Evolutionary conservation across 2,888 invertebrate species (phyloP).

Genomic region (Platycheirus albimanus): DNA sequence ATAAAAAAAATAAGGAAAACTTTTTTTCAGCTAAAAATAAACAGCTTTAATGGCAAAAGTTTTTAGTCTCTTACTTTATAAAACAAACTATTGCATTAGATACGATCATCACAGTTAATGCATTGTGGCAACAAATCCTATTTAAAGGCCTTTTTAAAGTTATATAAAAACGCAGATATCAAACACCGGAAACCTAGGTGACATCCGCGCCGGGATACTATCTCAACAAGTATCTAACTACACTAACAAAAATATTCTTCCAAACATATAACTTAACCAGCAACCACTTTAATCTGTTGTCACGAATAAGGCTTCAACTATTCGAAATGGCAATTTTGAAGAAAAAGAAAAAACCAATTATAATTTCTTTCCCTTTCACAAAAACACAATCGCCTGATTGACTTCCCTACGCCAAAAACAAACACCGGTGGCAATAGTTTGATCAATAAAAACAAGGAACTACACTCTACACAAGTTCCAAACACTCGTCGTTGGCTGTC

Average conservation of each 20-base stretch:
- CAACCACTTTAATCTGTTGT: constrained; percentile 9
- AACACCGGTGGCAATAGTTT: constrained; percentile 66
- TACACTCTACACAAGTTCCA: constrained; percentile 36
- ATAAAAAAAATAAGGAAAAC: too few species aligned
- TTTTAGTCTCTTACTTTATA: too few species aligned
- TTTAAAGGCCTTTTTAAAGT: too few species aligned
- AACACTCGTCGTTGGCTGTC: constrained; percentile 5
- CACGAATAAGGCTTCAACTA: background rate
- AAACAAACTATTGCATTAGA: too few species aligned
- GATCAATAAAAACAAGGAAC: constrained; percentile 60
- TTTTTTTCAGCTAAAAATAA: too few species aligned
- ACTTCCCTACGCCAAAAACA: constrained; percentile 49
- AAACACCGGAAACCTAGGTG: too few species aligned
- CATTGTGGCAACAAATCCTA: too few species aligned
- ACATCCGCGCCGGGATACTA: too few species aligned
- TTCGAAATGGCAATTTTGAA: constrained; percentile 7
- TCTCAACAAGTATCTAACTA: constrained; percentile 9
- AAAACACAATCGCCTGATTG: constrained; percentile 13
- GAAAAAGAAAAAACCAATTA: constrained; percentile 21
- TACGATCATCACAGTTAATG: too few species aligned
- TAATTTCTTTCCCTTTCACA: background rate
- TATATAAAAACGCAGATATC: too few species aligned
- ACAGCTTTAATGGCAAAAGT: too few species aligned
- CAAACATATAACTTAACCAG: background rate
- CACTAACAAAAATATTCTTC: background rate